Conservation (phyloP, 2,888 invertebrate genomes). For the Netelia inedita region DNA sequence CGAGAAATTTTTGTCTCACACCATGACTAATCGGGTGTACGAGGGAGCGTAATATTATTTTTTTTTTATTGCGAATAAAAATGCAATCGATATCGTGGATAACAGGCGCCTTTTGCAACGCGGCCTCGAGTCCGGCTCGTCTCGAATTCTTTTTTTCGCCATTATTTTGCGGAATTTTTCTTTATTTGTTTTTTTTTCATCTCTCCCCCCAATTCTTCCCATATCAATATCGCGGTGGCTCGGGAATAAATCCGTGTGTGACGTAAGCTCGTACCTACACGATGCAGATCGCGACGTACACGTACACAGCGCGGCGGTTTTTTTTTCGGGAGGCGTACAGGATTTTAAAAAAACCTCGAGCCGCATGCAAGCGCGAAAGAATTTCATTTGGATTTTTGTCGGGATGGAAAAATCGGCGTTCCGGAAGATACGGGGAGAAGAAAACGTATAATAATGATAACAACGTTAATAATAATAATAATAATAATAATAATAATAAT, state of each 20-base stretch:
- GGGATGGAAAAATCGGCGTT: conserved; percentile 38
- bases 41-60: neutral
- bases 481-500: neutral
- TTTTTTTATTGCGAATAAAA: neutral
- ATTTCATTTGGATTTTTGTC: conserved; percentile 33
- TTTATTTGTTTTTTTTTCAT: neutral
- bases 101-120: neutral
- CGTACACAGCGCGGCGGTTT: neutral
- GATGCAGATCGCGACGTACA: neutral
- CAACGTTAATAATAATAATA: neutral
- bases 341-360: conserved; percentile 15
- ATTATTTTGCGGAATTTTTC: conserved; percentile 4
- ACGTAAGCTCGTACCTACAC: conserved; percentile 32
- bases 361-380: conserved; percentile 15
- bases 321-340: neutral
- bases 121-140: neutral
- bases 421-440: conserved; percentile 11
- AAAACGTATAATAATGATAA: neutral
- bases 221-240: conserved; percentile 53
- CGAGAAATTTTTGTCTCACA: conserved; percentile 20
- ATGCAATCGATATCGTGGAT: neutral
- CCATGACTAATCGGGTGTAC: conserved; percentile 26
- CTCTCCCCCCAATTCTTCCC: conserved; percentile 31
- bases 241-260: conserved; percentile 59
- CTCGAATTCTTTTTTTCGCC: conserved; percentile 30